phyloP scores from a whole-genome alignment of 1,140 invertebrate genomes.

The Penaeus chinensis region DNA sequence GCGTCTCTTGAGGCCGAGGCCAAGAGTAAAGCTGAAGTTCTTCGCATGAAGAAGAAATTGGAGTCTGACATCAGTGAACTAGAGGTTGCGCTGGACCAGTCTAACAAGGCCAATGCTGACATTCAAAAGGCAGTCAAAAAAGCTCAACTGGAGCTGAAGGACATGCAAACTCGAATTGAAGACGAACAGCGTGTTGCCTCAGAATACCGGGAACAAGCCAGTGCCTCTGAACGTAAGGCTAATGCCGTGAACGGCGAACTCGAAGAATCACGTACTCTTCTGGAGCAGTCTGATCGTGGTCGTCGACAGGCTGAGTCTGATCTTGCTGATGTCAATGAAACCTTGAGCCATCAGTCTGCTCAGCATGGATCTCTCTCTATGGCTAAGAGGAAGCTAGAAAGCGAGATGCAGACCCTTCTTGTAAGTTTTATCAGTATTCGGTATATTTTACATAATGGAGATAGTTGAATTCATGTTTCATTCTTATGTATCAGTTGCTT shows the following conservation, averaged over 20 bases:
- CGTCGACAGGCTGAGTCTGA: constrained; percentile 72
- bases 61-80: constrained; percentile 56
- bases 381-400: constrained; percentile 65
- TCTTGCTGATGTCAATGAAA: constrained; percentile 73
- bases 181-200: constrained; percentile 74
- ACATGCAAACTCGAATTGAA: constrained; percentile 68
- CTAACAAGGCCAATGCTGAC: constrained; percentile 53
- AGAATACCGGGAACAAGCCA: constrained; percentile 76
- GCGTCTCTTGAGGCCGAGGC: constrained; percentile 73
- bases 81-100: constrained; percentile 51
- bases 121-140: constrained; percentile 71
- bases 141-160: constrained; percentile 72
- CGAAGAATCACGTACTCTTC: constrained; percentile 71
- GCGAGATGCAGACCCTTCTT: constrained; percentile 59
- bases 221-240: constrained; percentile 73
- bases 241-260: constrained; percentile 71
- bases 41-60: constrained; percentile 53
- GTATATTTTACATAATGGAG: too few species aligned
- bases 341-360: constrained; percentile 72
- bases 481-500: background rate
- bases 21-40: constrained; percentile 71
- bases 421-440: constrained; percentile 61
- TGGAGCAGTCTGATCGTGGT: constrained; percentile 66
- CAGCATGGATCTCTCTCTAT: constrained; percentile 57
- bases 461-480: background rate